These are phyloP conservation scores for Drosophila dunni DNA, from an alignment of 1,140 invertebrate genomes.

Conservation along the genomic window DNA sequence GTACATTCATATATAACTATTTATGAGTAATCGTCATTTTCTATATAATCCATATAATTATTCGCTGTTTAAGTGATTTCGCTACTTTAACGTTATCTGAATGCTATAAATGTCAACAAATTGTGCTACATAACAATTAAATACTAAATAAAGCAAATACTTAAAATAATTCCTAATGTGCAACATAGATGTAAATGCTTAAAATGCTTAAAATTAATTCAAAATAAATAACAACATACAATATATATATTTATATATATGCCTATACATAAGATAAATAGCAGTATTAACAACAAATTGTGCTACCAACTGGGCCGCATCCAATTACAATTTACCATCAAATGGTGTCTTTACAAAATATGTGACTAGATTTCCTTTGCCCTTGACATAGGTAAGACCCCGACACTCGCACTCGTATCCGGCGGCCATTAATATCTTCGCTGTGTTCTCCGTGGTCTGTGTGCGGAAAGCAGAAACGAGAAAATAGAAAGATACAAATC, in stretches of 20 bases:
- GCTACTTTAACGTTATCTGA: conserved; percentile 47
- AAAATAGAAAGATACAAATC: not conserved
- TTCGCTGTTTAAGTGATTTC: conserved; percentile 73
- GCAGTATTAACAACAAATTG: conserved; percentile 59
- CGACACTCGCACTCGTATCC: conserved; percentile 94
- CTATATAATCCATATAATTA: conserved; percentile 58
- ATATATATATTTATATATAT: conserved; percentile 51
- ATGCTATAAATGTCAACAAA: conserved; percentile 54
- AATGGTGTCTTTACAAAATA: conserved; percentile 95
- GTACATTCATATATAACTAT: conserved; percentile 14
- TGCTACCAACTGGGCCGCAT: conserved; percentile 35
- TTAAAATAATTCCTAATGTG: conserved; percentile 56
- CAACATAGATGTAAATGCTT: conserved; percentile 73
- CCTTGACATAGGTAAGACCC: conserved; percentile 96
- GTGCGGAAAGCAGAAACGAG: not conserved
- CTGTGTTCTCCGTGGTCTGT: conserved; percentile 92
- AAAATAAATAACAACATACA: conserved; percentile 77
- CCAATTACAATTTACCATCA: conserved; percentile 86
- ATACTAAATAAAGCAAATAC: conserved; percentile 63
- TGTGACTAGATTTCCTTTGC: conserved; percentile 96
- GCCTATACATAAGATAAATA: conserved; percentile 49
- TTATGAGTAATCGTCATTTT: conserved; percentile 20
- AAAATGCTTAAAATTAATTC: conserved; percentile 53
- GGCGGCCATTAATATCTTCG: conserved; percentile 92
- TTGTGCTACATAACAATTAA: conserved; percentile 67